Evolutionary conservation across 1,140 invertebrate species (phyloP), one percentile per base, ranked within the genome.

Genomic region (Batillaria attramentaria): DNA sequence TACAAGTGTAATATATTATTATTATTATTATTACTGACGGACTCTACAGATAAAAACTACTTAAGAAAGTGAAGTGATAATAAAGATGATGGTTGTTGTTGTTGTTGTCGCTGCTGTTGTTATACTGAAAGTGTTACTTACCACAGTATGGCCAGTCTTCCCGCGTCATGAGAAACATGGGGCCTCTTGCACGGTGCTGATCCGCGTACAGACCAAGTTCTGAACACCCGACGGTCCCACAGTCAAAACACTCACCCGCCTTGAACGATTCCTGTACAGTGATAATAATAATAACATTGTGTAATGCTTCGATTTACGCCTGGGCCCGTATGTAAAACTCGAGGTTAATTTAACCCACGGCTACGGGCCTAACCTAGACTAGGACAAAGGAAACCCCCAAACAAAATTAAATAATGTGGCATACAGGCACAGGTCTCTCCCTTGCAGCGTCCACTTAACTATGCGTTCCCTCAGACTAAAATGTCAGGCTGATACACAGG

Each of bases 181-280:
- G 80, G 3, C 85, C 85, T 18, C 80, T 91, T 62, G 83, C 83
- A 77, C 88, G 88, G 69, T 91, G 86, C 79, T 81, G 79, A 89
- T 98, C 95, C 1, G 97, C 96, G 90, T 97, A 97, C 91, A 97
- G 94, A 50, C 96, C 96, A 95, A 97, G 95, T 2, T 95, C 91
- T 1, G 95, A 95, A 89, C 96, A 97, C 3, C 92, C 90, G 18
- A 92, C 93, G 43, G 94, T 94, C 72, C 94, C 95, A 89, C 96
- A 97, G 5, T 94, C 94, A 86, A 95, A 95, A 89, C 96, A 97
- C 43, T 94, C 92, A 8, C 95, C 95, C 42, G 92, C 92, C 74
- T 92, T 89, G 87, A 95, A 85, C 3, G 57, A 76, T 28, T 74
- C 74, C 84, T 85, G 72, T 2, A 57, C n/a, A 13, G 24, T 28